phyloP scores from a whole-genome alignment of 2,888 invertebrate species.

The Pelosia muscerda region DNA sequence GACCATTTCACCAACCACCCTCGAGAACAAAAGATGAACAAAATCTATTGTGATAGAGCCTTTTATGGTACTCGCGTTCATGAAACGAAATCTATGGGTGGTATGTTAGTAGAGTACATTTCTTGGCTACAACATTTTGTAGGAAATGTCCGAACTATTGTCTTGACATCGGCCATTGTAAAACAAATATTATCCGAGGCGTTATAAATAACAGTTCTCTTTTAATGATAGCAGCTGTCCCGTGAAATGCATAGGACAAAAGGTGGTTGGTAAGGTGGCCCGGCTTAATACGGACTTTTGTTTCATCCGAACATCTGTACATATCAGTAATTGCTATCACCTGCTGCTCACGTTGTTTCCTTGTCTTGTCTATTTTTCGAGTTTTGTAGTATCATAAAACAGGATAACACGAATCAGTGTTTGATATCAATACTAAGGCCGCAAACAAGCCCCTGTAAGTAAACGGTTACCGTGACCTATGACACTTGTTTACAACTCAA shows the following conservation, averaged over 20 bases:
- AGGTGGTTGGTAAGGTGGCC: constrained; percentile 51
- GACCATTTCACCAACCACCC: constrained; percentile 68
- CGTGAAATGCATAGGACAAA: constrained; percentile 54
- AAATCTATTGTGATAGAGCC: constrained; percentile 65
- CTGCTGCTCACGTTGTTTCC: constrained; percentile 65
- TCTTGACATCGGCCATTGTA: constrained; percentile 66
- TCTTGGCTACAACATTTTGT: constrained; percentile 55
- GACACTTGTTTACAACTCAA: too few species aligned
- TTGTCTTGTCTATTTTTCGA: constrained; percentile 33
- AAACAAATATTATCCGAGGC: constrained; percentile 67
- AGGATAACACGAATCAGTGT: not conserved
- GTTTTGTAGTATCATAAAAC: not conserved
- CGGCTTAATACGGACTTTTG: constrained; percentile 45
- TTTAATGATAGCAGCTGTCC: constrained; percentile 73
- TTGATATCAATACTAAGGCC: not conserved
- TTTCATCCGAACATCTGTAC: constrained; percentile 60
- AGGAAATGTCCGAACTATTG: constrained; percentile 54
- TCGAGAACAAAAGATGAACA: constrained; percentile 68
- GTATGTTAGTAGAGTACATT: constrained; percentile 51
- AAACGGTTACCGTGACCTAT: too few species aligned
- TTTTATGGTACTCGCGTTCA: constrained; percentile 64
- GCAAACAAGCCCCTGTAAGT: too few species aligned
- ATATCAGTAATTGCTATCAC: constrained; percentile 73
- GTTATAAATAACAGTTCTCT: constrained; percentile 77
- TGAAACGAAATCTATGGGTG: constrained; percentile 66